Conservation (phyloP, 2,888 invertebrate genomes). For the Metopia argyrocephala region DNA sequence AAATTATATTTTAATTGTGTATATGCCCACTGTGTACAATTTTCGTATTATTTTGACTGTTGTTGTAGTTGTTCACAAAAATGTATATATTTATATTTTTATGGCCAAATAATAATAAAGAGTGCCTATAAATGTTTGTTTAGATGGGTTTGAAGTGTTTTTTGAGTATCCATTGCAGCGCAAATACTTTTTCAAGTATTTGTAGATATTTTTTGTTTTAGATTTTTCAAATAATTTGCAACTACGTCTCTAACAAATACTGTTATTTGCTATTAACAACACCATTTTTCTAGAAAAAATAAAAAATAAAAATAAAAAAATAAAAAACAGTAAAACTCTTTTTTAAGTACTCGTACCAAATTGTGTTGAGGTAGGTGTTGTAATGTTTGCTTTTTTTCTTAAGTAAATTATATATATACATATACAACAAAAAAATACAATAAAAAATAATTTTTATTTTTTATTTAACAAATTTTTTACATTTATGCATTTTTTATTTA, state of each 20-base stretch:
- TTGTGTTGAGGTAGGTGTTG: constrained; percentile 46
- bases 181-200: not conserved
- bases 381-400: constrained; percentile 7
- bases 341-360: not conserved
- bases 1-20: too few species aligned
- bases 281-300: not conserved
- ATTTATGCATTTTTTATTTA: not conserved
- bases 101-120: not conserved
- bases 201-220: not conserved
- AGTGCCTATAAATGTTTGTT: constrained; percentile 21
- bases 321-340: not conserved
- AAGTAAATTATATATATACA: not conserved
- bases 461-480: not conserved
- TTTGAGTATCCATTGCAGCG: not conserved
- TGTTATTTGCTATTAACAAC: constrained; percentile 25
- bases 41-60: not conserved
- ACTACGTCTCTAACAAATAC: constrained; percentile 12
- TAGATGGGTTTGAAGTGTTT: constrained; percentile 5
- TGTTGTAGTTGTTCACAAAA: not conserved
- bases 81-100: not conserved
- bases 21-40: not conserved
- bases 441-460: not conserved
- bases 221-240: constrained; percentile 33
- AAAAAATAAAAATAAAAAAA: not conserved
- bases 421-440: not conserved